Evolutionary conservation across 92 coral and sea anemone species (phyloP), one percentile per base, ranked within the genome.

Genomic region (Hydrozoanthus gracilis): DNA sequence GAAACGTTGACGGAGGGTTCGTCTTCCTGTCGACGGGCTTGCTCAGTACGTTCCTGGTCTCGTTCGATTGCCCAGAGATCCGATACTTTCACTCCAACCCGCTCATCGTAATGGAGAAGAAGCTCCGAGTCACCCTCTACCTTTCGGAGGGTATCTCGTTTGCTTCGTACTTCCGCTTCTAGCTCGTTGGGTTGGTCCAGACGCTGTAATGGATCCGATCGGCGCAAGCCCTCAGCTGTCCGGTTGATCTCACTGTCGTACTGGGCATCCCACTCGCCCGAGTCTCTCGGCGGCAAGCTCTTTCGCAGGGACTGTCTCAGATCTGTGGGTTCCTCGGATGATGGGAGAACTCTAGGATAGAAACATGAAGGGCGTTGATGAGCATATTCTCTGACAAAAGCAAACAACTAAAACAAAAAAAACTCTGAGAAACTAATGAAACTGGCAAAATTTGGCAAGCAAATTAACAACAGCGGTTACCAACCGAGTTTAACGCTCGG

Each of bases 31-130:
- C 85, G 51, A 16, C 84, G 92, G 55, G 92, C 84, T 35, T 88
- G 91, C 49, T 89, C 86, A 15, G 35, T 47, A 9, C 82, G 90
- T 77, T 92, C 93, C 8, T 92, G 88, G 44, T 96, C 99, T 56
- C 93, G 94, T 60, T 93, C 99, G 79, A 96, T 96, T 18, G 94
- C 93, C 92, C 93, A 94, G 47, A 96, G 88, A 17, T 96, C 93
- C 4, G 99, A 96, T n/a, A 96, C 96, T 72, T 92, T 92, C 6
- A 90, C 98, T 83, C 99, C 99, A 46, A 90, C 93, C 78, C 95
- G 89, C 64, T 88, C 96, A 76, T 96, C 99, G 66, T 91, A 92
- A 64, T 91, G 82, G 49, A 58, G 61, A 7, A 82, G 90, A 67
- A 92, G 91, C 18, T 95, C 98, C 6, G 94, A 67, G 60, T 89